phyloP scores from a whole-genome alignment of 2,888 invertebrate species.

The Anticlea derivata region DNA sequence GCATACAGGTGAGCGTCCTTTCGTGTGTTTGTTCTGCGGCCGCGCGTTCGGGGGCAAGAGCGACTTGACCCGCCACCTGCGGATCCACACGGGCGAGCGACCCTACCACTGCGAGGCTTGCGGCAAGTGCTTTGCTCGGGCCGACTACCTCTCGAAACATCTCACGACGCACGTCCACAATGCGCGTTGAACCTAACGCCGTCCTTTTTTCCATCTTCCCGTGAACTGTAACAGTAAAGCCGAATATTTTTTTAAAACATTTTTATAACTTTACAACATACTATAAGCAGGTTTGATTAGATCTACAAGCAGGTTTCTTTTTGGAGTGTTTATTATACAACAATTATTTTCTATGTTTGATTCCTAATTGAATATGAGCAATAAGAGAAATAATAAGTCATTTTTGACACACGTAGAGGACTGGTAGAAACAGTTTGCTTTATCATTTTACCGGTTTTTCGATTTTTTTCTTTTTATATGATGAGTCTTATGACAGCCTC shows the following conservation, averaged over 20 bases:
- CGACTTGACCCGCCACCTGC: conserved; percentile 92
- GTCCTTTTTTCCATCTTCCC: conserved; percentile 53
- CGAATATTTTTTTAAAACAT: conserved; percentile 80
- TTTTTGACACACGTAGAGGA: conserved; percentile 12
- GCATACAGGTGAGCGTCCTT: conserved; percentile 94
- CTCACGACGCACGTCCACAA: conserved; percentile 95
- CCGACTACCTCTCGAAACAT: conserved; percentile 95
- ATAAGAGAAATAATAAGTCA: conserved; percentile 34
- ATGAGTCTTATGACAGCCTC: not conserved
- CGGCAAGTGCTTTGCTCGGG: conserved; percentile 95
- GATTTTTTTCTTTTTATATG: not conserved
- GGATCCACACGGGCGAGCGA: conserved; percentile 94
- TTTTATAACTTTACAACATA: conserved; percentile 76
- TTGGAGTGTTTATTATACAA: conserved; percentile 70
- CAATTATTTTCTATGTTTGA: conserved; percentile 74
- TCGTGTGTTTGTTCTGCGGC: conserved; percentile 94
- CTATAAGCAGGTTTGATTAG: conserved; percentile 77
- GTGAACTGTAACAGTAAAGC: conserved; percentile 61
- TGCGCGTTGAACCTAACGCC: conserved; percentile 81
- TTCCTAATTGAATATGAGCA: conserved; percentile 46
- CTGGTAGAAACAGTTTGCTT: conserved; percentile 8
- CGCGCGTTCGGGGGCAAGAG: conserved; percentile 95
- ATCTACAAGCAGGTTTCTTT: conserved; percentile 73
- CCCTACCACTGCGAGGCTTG: conserved; percentile 97
- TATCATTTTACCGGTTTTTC: conserved; percentile 1